Evolutionary conservation across 2,113 vertebrate species (phyloP).

Genomic region (Leptobrachium leishanense): DNA sequence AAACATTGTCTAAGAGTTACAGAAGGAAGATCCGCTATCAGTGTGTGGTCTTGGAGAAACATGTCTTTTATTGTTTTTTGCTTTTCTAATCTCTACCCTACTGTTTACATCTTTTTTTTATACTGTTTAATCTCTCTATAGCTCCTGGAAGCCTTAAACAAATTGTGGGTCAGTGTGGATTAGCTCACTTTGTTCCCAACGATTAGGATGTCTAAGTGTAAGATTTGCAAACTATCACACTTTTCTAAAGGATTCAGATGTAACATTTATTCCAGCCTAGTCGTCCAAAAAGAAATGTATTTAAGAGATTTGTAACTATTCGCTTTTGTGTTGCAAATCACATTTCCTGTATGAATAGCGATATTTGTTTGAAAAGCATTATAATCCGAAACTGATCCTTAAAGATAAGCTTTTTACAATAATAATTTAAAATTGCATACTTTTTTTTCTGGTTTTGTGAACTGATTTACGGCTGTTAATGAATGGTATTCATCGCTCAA

Average conservation of each 20-base stretch:
- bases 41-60: slow-evolving; percentile 90
- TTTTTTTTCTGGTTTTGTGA: background rate
- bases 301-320: background rate
- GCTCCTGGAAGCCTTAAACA: slow-evolving; percentile 80
- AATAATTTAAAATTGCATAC: background rate
- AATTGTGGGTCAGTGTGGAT: slow-evolving; percentile 87
- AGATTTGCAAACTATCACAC: slow-evolving; percentile 3
- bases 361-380: background rate
- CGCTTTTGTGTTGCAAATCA: background rate
- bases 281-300: background rate
- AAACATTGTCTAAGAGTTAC: slow-evolving; percentile 80
- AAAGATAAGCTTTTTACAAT: background rate
- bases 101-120: slow-evolving; percentile 81
- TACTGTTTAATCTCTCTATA: slow-evolving; percentile 86
- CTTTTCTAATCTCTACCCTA: slow-evolving; percentile 86
- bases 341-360: background rate
- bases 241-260: slow-evolving; percentile 19
- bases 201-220: slow-evolving; percentile 76
- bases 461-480: background rate
- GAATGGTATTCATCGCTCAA: background rate
- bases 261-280: background rate
- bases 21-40: slow-evolving; percentile 78
- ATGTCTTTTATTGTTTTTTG: slow-evolving; percentile 69
- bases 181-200: slow-evolving; percentile 81
- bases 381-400: background rate